These are phyloP conservation scores for Tupiocoris notatus DNA, from an alignment of 2,888 invertebrate species.

Conservation along the genomic window DNA sequence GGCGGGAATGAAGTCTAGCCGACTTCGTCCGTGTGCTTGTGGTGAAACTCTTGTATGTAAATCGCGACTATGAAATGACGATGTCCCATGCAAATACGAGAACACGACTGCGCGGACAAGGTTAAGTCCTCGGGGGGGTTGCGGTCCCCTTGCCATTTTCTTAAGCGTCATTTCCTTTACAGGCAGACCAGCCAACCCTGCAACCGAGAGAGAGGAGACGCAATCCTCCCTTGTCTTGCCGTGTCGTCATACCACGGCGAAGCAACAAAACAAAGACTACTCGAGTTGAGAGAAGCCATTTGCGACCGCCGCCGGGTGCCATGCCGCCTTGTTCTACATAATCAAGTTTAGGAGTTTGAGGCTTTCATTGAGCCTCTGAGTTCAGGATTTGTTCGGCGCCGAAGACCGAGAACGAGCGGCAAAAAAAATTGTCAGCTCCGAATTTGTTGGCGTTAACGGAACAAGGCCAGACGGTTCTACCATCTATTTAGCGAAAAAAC, in stretches of 20 bases:
- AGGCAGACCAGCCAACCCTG: not conserved
- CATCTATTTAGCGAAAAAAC: too few relatives aligned
- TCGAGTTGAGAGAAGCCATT: constrained; percentile 20
- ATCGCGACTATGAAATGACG: not conserved
- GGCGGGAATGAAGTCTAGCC: too few relatives aligned
- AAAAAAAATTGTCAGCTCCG: too few relatives aligned
- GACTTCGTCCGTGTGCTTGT: not conserved
- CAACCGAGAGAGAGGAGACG: not conserved
- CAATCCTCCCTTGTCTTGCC: not conserved
- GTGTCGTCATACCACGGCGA: not conserved
- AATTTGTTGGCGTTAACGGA: too few relatives aligned
- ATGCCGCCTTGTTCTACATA: constrained; percentile 13
- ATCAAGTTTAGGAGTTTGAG: constrained; percentile 22
- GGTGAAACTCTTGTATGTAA: not conserved
- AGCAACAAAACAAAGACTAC: constrained; percentile 13
- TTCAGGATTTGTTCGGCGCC: not conserved
- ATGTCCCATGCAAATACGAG: not conserved
- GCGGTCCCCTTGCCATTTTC: not conserved
- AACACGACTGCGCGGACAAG: not conserved
- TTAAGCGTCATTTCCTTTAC: not conserved
- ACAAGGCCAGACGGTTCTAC: too few relatives aligned
- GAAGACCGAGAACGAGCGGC: not conserved
- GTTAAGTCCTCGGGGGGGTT: not conserved
- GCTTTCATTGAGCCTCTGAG: constrained; percentile 8
- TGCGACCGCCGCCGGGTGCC: constrained; percentile 1